Conservation (phyloP, 2,797 vertebrate genomes). For the Pristis pectinata region DNA sequence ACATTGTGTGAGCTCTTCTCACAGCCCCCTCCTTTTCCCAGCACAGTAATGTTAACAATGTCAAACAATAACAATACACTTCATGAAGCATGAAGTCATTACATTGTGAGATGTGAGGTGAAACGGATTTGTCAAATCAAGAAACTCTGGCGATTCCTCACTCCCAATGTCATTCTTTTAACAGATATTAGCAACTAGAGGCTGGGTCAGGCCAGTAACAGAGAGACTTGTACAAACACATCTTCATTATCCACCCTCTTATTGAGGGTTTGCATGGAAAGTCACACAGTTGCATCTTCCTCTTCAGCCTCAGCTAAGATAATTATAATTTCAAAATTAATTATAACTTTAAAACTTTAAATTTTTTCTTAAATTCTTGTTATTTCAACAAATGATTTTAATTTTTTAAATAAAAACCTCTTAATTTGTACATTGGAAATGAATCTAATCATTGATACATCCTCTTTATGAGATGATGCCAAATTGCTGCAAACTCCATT, state of each 20-base stretch:
- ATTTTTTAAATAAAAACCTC: neutral
- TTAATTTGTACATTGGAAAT: neutral
- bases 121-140: slow-evolving; percentile 35
- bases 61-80: slow-evolving; percentile 31
- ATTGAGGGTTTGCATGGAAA: neutral
- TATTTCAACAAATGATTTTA: neutral
- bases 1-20: neutral
- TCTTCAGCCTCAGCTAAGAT: neutral
- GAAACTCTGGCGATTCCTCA: neutral
- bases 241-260: neutral
- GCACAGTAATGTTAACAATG: slow-evolving; percentile 2
- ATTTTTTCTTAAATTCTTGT: neutral
- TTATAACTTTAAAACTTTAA: too few relatives aligned
- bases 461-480: too few relatives aligned
- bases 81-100: slow-evolving; percentile 31
- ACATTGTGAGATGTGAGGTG: slow-evolving; percentile 27
- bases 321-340: neutral
- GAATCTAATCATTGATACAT: neutral
- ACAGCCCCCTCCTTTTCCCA: neutral
- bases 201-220: neutral
- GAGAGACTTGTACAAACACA: neutral
- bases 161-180: slow-evolving; percentile 19
- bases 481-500: neutral
- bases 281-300: neutral
- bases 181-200: neutral